Evolutionary conservation across 1,140 invertebrate genomes (phyloP).

Genomic region (Drosophila punjabiensis): DNA sequence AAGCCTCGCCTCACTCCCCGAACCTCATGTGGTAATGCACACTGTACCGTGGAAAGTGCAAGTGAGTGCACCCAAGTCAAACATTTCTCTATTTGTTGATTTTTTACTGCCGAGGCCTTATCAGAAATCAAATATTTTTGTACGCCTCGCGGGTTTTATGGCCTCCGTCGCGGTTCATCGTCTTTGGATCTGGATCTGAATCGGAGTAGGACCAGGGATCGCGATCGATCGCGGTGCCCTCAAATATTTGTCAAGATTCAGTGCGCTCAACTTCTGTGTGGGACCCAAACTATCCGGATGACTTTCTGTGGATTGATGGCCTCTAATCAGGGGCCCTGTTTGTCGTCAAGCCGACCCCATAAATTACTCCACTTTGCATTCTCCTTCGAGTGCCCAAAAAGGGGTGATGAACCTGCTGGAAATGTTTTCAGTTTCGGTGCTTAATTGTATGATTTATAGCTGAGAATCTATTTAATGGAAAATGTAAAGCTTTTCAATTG

Average conservation of each 20-base stretch:
- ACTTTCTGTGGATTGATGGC: constrained; percentile 47
- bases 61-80: constrained; percentile 71
- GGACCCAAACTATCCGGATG: constrained; percentile 17
- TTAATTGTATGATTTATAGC: constrained; percentile 72
- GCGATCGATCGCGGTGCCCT: constrained; percentile 54
- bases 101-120: constrained; percentile 59
- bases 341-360: constrained; percentile 39
- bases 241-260: constrained; percentile 68
- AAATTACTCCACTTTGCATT: constrained; percentile 61
- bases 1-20: background rate
- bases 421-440: constrained; percentile 44
- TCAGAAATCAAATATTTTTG: constrained; percentile 80
- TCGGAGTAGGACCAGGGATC: constrained; percentile 19
- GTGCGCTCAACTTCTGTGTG: constrained; percentile 40
- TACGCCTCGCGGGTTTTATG: constrained; percentile 64
- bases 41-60: constrained; percentile 69
- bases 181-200: constrained; percentile 26
- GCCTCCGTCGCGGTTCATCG: constrained; percentile 60
- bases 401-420: constrained; percentile 37
- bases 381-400: constrained; percentile 12
- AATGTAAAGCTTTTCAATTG: background rate
- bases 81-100: constrained; percentile 43
- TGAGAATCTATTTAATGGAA: background rate
- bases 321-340: constrained; percentile 68
- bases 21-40: constrained; percentile 24